Percentiles rank a stretch among this genome's conserved stretches.
Evolutionary conservation across 1,140 invertebrate genomes (phyloP).

Genomic region (Onthophagus taurus): DNA sequence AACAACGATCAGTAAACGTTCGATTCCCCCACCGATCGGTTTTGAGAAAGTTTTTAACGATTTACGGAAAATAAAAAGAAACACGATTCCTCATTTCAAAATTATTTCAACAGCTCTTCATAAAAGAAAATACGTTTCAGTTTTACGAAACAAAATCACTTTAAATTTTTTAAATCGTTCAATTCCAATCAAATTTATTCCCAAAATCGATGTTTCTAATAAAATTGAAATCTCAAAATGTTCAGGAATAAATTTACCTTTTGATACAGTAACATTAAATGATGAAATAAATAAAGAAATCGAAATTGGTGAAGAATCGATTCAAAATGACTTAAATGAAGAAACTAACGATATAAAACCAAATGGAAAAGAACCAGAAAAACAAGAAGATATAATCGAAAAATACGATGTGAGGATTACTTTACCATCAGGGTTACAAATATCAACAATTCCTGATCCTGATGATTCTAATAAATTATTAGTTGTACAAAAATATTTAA

Average conservation of each 20-base stretch:
- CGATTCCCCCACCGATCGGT: too few relatives aligned
- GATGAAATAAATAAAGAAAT: too few relatives aligned
- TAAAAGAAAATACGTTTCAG: not conserved
- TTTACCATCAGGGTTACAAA: constrained; percentile 3
- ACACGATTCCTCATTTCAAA: constrained; percentile 4
- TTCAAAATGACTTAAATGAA: too few relatives aligned
- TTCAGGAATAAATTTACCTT: too few relatives aligned
- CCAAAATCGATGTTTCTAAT: constrained; percentile 3
- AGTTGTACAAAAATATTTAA: too few relatives aligned
- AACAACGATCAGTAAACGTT: too few relatives aligned
- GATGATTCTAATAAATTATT: too few relatives aligned
- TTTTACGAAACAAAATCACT: not conserved
- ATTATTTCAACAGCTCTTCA: constrained; percentile 5
- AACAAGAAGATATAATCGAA: too few relatives aligned
- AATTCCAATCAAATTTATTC: not conserved
- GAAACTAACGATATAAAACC: too few relatives aligned
- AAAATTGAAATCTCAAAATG: constrained; percentile 10
- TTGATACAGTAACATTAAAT: too few relatives aligned
- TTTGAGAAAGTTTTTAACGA: not conserved
- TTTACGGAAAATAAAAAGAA: not conserved
- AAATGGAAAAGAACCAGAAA: too few relatives aligned
- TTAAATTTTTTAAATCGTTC: not conserved
- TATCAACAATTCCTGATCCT: not conserved
- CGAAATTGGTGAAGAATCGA: too few relatives aligned
- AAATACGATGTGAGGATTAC: constrained; percentile 4